These are phyloP conservation scores for Villa cingulata DNA, from an alignment of 2,888 invertebrate genomes.

Conservation along the genomic window DNA sequence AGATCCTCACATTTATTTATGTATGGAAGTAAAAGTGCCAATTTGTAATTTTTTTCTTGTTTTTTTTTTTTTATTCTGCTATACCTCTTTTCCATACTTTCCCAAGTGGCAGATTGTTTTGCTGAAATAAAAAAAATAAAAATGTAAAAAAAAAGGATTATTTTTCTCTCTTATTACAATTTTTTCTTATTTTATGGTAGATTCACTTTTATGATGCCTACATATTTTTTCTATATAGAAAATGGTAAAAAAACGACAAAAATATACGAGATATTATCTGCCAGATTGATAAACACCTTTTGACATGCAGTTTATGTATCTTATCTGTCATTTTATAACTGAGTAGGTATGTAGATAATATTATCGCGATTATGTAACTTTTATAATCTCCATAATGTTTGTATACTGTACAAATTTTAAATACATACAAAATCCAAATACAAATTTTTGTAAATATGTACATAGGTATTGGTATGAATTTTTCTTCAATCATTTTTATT, in stretches of 20 bases:
- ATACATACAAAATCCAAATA: no score
- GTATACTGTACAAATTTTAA: no score
- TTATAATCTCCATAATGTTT: no score
- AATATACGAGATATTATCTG: constrained; percentile 3
- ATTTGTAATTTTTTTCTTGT: constrained; percentile 1
- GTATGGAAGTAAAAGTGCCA: constrained; percentile 13
- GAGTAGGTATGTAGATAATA: no score
- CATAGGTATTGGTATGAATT: no score
- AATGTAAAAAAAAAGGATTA: no score
- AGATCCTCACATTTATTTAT: constrained; percentile 2
- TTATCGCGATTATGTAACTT: no score
- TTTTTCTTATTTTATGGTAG: background rate
- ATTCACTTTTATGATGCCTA: no score
- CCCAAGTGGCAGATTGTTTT: background rate
- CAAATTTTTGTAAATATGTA: no score
- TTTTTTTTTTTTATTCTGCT: background rate
- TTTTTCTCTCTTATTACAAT: background rate
- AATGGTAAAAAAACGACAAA: background rate
- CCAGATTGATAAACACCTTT: constrained; percentile 10
- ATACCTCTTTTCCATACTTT: background rate
- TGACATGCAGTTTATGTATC: background rate
- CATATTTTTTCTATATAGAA: no score
- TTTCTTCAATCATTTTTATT: no score
- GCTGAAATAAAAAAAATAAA: no score
- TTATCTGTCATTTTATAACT: background rate